These are phyloP conservation scores for Melieria omissa DNA, from an alignment of 2,888 invertebrate species.

Conservation along the genomic window DNA sequence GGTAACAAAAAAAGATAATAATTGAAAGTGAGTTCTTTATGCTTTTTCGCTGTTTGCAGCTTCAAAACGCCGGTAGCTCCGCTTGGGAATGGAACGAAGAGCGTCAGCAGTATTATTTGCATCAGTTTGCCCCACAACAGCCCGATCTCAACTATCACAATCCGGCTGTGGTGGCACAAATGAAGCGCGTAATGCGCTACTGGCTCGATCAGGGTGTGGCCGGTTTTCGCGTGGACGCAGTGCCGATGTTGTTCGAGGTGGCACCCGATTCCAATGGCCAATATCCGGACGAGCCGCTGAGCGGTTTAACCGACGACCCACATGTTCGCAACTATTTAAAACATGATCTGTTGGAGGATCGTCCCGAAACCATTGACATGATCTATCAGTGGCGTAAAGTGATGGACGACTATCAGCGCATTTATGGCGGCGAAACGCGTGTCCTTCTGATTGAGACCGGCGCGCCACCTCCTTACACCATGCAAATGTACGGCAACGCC, in stretches of 20 bases:
- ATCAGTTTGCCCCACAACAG: slow-evolving; percentile 73
- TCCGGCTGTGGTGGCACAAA: slow-evolving; percentile 73
- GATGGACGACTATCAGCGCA: slow-evolving; percentile 70
- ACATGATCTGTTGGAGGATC: slow-evolving; percentile 74
- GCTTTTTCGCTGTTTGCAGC: slow-evolving; percentile 14
- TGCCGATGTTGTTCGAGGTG: slow-evolving; percentile 71
- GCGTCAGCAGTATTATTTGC: slow-evolving; percentile 76
- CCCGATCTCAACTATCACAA: slow-evolving; percentile 85
- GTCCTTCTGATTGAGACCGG: slow-evolving; percentile 74
- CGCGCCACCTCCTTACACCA: slow-evolving; percentile 65
- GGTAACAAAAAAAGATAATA: slow-evolving; percentile 48
- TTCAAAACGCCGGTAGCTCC: slow-evolving; percentile 71
- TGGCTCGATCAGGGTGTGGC: slow-evolving; percentile 83
- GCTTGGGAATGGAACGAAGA: slow-evolving; percentile 76
- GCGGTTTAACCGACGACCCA: slow-evolving; percentile 67
- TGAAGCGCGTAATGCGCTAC: slow-evolving; percentile 74
- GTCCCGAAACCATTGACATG: slow-evolving; percentile 74
- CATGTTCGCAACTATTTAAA: slow-evolving; percentile 70
- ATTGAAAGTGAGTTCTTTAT: slow-evolving; percentile 77
- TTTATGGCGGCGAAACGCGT: slow-evolving; percentile 64
- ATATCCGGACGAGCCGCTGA: slow-evolving; percentile 68
- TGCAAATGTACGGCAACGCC: slow-evolving; percentile 71
- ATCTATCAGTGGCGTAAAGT: slow-evolving; percentile 75
- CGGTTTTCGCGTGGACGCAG: slow-evolving; percentile 79
- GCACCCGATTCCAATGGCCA: slow-evolving; percentile 56